Evolutionary conservation across 1,140 invertebrate species (phyloP), one percentile per base, ranked within the genome.

Genomic region (Aethina tumida): DNA sequence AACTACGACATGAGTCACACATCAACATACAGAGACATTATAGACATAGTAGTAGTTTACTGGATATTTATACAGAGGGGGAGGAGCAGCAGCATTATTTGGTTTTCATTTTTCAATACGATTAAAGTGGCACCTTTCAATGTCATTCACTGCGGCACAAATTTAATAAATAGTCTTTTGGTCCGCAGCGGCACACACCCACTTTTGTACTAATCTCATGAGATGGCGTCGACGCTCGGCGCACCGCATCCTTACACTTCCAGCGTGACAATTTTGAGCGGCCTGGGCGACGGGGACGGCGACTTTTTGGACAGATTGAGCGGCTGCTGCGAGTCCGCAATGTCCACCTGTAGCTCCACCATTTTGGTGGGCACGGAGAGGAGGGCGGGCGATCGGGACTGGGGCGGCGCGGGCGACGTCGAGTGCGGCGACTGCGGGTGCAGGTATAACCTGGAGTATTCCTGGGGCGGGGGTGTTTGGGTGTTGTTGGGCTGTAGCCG

Each of bases 261-360:
- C 49, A 74, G 62, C 13, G 67, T 70, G 4, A 74, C 60, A 0
- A 69, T 67, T 47, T 73, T 74, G 3, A 71, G 52, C 19, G 74
- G 74, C 45, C 71, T 64, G 9, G 77, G 77, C 41, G 78, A 77
- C 44, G 84, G 81, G 48, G 82, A 81, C 40, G 84, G 82, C 41
- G 84, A 84, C 62, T 90, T 89, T 66, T 88, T 89, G 51, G 84
- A 89, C 33, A 90, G 71, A 67, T 90, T 90, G 25, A 90, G 66
- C 20, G 86, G 84, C 58, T 87, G 83, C 47, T 81, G 82, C 38
- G 80, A 77, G 56, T 86, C 81, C 35, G 80, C 77, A 40, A 83
- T 81, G 56, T 81, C 81, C 41, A 87, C 81, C 58, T 85, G 82
- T 32, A 88, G 69, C 56, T 86, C 82, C 56, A 87, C 71, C 59